A percentile compares a stretch with the other conserved stretches of the same genome.
These are phyloP conservation scores for Teleopsis dalmanni DNA, from an alignment of 1,140 invertebrate genomes.

Conservation along the genomic window DNA sequence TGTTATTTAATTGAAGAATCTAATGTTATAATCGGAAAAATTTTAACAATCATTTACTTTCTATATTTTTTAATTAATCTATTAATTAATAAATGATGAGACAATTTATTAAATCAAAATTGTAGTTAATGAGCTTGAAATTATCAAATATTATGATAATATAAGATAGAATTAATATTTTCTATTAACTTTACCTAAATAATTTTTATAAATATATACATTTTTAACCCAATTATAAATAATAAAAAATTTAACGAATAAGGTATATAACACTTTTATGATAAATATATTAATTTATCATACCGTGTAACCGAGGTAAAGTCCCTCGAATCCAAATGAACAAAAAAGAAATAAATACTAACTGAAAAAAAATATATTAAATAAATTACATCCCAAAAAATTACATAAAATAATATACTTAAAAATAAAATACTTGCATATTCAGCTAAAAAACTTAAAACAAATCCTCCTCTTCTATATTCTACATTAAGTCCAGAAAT, in stretches of 20 bases:
- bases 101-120: conserved; percentile 47
- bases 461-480: conserved; percentile 56
- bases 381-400: conserved; percentile 54
- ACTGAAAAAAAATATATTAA: conserved; percentile 49
- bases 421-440: conserved; percentile 64
- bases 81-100: conserved; percentile 51
- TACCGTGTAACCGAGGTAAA: conserved; percentile 24
- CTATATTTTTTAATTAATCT: no score
- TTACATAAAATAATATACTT: conserved; percentile 48
- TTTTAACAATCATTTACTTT: conserved; percentile 51
- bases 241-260: conserved; percentile 46
- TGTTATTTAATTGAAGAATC: conserved; percentile 54
- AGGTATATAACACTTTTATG: conserved; percentile 40
- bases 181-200: conserved; percentile 50
- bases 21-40: conserved; percentile 53
- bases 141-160: conserved; percentile 60
- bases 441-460: conserved; percentile 64
- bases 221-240: conserved; percentile 42
- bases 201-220: no score
- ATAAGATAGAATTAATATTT: conserved; percentile 49
- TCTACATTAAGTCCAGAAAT: conserved; percentile 71
- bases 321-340: conserved; percentile 20
- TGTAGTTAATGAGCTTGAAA: conserved; percentile 53
- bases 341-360: conserved; percentile 48
- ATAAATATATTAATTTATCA: conserved; percentile 43